A percentile compares a stretch with the other conserved stretches of the same genome.
phyloP scores from a whole-genome alignment of 2,888 invertebrate genomes.

The Oconnorella tubifera region DNA sequence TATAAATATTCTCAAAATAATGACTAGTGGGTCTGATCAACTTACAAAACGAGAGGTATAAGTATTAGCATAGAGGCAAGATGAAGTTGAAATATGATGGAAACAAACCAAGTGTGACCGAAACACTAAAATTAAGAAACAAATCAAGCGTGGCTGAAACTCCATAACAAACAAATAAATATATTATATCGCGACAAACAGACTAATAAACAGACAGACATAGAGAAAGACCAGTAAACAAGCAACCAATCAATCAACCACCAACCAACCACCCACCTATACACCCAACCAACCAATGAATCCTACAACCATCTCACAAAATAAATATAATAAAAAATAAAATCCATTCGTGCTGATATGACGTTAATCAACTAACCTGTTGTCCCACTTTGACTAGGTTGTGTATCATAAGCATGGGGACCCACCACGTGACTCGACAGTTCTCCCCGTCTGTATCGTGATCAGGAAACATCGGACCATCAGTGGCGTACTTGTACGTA shows the following conservation, averaged over 20 bases:
- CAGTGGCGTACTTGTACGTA: constrained; percentile 46
- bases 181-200: too few relatives aligned
- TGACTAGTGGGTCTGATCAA: too few relatives aligned
- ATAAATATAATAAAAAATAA: background rate
- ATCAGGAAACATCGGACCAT: constrained; percentile 45
- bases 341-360: background rate
- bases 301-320: too few relatives aligned
- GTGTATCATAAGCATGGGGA: constrained; percentile 47
- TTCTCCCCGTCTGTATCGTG: constrained; percentile 35
- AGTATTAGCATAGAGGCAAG: constrained; percentile 21
- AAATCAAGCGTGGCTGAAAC: background rate
- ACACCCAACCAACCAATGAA: too few relatives aligned
- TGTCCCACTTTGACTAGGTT: constrained; percentile 41
- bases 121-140: constrained; percentile 15
- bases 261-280: too few relatives aligned
- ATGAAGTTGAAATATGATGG: constrained; percentile 28
- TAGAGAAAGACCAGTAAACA: too few relatives aligned
- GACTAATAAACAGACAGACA: too few relatives aligned
- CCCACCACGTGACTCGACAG: constrained; percentile 48
- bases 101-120: constrained; percentile 22
- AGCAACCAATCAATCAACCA: too few relatives aligned
- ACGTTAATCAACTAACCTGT: too few relatives aligned
- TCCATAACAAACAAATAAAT: background rate
- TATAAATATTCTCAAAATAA: too few relatives aligned
- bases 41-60: constrained; percentile 23